These are phyloP conservation scores for Xylocampa areola DNA, from an alignment of 2,888 invertebrate species.

Conservation along the genomic window DNA sequence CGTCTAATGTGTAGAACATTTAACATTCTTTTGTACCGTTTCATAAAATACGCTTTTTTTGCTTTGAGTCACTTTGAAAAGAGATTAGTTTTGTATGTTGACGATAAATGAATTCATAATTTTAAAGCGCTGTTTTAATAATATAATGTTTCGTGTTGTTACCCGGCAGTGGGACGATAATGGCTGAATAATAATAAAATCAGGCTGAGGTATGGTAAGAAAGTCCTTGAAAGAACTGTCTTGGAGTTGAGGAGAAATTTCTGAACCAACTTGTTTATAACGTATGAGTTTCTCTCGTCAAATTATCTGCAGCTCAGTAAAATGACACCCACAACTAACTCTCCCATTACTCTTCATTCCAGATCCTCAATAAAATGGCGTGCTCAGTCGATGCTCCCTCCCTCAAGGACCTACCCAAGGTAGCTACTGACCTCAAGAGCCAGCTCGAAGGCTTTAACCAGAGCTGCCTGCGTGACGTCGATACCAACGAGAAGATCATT, in stretches of 20 bases:
- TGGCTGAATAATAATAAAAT: too few relatives aligned
- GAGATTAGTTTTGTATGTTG: too few relatives aligned
- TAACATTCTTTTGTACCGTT: conserved; percentile 12
- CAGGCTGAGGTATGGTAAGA: too few relatives aligned
- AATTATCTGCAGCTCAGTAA: background rate
- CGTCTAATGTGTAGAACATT: conserved; percentile 12
- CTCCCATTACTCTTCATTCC: conserved; percentile 46
- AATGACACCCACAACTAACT: conserved; percentile 12
- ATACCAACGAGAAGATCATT: conserved; percentile 97
- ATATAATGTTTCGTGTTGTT: too few relatives aligned
- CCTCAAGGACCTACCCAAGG: conserved; percentile 97
- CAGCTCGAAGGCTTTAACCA: conserved; percentile 97
- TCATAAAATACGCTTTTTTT: conserved; percentile 10
- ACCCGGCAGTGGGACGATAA: too few relatives aligned
- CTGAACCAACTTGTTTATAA: background rate
- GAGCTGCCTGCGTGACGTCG: conserved; percentile 95
- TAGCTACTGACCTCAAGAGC: conserved; percentile 96
- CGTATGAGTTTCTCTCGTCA: background rate
- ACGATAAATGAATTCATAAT: too few relatives aligned
- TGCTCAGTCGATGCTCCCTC: conserved; percentile 93
- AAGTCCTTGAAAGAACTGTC: too few relatives aligned
- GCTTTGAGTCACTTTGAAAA: conserved; percentile 11
- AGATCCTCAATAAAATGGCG: conserved; percentile 79
- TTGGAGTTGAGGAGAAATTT: too few relatives aligned
- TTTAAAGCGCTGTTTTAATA: too few relatives aligned